phyloP scores from a whole-genome alignment of 1,140 invertebrate genomes.

The Lanistes nyassanus region DNA sequence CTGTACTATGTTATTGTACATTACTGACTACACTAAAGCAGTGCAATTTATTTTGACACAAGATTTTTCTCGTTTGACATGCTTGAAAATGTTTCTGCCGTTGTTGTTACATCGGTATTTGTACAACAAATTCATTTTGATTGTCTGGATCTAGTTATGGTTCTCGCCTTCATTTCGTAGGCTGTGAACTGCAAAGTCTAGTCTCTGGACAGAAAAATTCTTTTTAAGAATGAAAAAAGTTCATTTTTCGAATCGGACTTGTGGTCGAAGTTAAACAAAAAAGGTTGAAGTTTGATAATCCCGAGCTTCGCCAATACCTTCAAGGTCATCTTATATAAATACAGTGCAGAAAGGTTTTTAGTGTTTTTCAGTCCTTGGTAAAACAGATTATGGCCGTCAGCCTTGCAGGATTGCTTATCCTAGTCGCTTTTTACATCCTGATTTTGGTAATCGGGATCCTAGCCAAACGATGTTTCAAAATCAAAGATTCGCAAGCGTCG shows the following conservation, averaged over 20 bases:
- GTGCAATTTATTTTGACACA: no score
- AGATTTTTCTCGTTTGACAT: no score
- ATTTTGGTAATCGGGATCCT: conserved; percentile 44
- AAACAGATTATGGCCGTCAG: conserved; percentile 27
- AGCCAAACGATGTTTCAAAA: conserved; percentile 31
- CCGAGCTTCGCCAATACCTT: not conserved
- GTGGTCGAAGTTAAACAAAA: not conserved
- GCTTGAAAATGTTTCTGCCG: not conserved
- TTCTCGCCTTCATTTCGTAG: no score
- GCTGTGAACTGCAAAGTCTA: no score
- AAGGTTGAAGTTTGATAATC: not conserved
- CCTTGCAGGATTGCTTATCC: conserved; percentile 34
- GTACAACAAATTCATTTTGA: not conserved
- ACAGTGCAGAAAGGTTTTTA: not conserved
- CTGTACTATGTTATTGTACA: no score
- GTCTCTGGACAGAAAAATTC: not conserved
- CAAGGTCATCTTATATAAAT: not conserved
- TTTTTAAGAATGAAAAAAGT: not conserved
- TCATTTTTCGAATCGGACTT: not conserved
- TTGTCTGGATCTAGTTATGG: no score
- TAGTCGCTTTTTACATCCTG: conserved; percentile 41
- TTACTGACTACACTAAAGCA: no score
- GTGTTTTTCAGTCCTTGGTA: not conserved
- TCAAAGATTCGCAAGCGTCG: conserved; percentile 35
- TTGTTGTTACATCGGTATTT: not conserved